Conservation (phyloP, 2,888 invertebrate genomes). For the Hipparchia sbordonii region DNA sequence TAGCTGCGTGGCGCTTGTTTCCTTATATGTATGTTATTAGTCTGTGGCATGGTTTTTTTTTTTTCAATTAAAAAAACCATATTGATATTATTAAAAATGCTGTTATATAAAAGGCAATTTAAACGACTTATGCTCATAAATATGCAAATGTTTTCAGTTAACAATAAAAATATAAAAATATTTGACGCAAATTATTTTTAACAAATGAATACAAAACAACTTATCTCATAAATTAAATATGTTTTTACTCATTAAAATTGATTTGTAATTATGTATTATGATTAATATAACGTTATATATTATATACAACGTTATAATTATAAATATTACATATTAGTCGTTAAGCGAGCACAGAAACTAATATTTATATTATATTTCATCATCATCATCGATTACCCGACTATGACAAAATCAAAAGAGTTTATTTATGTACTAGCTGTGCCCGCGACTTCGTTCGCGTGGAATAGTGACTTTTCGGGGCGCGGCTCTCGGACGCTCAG, state of each 20-base stretch:
- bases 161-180: constrained; percentile 33
- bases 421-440: too few relatives aligned
- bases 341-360: too few relatives aligned
- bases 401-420: too few relatives aligned
- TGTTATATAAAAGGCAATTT: constrained; percentile 24
- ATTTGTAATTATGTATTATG: too few relatives aligned
- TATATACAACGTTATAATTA: not conserved
- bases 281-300: too few relatives aligned
- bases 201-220: constrained; percentile 22
- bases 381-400: too few relatives aligned
- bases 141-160: constrained; percentile 46
- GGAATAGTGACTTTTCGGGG: too few relatives aligned
- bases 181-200: constrained; percentile 17
- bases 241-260: not conserved
- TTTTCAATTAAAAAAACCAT: constrained; percentile 14
- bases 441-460: too few relatives aligned
- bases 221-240: constrained; percentile 26
- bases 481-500: too few relatives aligned
- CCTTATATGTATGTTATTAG: too few relatives aligned
- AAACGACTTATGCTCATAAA: constrained; percentile 45
- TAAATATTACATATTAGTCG: not conserved
- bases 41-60: constrained; percentile 4
- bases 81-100: constrained; percentile 20
- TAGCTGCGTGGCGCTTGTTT: too few relatives aligned
- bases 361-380: too few relatives aligned